Evolutionary conservation across 2,888 invertebrate genomes (phyloP).

Genomic region (Drosophila suboccidentalis): DNA sequence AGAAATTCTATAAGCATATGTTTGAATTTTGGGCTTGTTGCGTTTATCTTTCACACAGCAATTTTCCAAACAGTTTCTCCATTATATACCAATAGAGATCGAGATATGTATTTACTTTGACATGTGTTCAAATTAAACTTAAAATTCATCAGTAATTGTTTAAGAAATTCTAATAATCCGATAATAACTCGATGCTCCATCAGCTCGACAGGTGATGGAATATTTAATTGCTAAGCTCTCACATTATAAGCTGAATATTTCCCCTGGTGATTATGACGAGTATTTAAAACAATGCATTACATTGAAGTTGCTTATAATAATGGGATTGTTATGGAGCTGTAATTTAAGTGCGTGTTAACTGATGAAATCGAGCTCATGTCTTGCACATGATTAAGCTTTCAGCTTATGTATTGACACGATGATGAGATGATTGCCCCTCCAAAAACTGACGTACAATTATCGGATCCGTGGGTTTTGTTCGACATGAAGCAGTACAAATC

Average conservation of each 20-base stretch:
- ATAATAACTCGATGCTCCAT: background rate
- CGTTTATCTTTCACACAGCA: too few relatives aligned
- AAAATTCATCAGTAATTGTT: background rate
- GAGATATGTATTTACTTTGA: background rate
- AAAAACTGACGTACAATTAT: conserved; percentile 34
- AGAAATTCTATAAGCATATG: too few relatives aligned
- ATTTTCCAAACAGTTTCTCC: too few relatives aligned
- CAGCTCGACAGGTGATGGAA: background rate
- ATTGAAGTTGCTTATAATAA: background rate
- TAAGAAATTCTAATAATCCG: background rate
- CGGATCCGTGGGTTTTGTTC: conserved; percentile 13
- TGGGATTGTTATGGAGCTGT: background rate
- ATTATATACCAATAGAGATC: too few relatives aligned
- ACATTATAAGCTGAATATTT: background rate
- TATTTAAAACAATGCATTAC: conserved; percentile 4
- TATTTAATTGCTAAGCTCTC: conserved; percentile 5
- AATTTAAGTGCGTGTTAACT: background rate
- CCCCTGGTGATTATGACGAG: background rate
- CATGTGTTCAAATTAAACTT: background rate
- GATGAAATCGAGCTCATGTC: conserved; percentile 8
- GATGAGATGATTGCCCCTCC: conserved; percentile 11
- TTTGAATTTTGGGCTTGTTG: too few relatives aligned
- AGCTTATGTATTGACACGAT: background rate
- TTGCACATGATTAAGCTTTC: conserved; percentile 27
- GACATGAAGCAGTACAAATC: conserved; percentile 45